Base-by-base conservation (phyloP, 2,888 invertebrate species). In the Cenopis cana region DNA sequence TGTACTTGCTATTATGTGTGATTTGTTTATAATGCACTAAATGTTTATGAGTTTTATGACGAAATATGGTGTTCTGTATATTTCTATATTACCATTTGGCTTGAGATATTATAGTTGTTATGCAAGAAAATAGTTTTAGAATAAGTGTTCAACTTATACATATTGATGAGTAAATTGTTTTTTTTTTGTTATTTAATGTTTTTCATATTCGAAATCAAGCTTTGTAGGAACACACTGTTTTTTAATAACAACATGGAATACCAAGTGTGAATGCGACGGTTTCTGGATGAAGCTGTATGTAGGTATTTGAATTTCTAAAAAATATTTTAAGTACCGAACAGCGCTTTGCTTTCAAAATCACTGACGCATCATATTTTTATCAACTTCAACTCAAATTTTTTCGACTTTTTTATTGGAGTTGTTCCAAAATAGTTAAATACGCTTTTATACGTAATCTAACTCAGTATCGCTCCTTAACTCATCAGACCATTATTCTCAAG, bases 401-500 rank as follows among this genome's bases (percentile, higher is more conserved):
- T 33, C 33, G 6, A 33, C 33, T 33, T 33, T 8, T 33, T 33
- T n/a, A n/a, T n/a, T n/a, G n/a, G n/a, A 8, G 2, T 18, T 50
- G 17, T 29, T 10, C 14, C n/a, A 57, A 49, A 33, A 18, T 57
- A 20, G 36, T 4, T 14, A n/a, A 38, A 38, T 55, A 57, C 50
- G 20, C 50, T 50, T 41, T 38, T 38, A 46, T 50, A 17, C 24
- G n/a, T 56, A 20, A 55, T 20, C 52, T 33, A 59, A 41, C 54
- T n/a, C 20, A 20, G 24, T 66, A 65, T 70, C 81, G 76, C 80
- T 81, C 79, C 81, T 82, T 80, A 79, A 77, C 79, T 79, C 80
- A 77, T 81, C 79, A 76, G 76, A 67, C 77, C 86, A 88, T 89
- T 87, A 89, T 82, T 86, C 85, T 84, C 79, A 74, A 79, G 81